Evolutionary conservation across 2,888 invertebrate species (phyloP), one percentile per base, ranked within the genome.

Genomic region (Iselma pallidipennis): DNA sequence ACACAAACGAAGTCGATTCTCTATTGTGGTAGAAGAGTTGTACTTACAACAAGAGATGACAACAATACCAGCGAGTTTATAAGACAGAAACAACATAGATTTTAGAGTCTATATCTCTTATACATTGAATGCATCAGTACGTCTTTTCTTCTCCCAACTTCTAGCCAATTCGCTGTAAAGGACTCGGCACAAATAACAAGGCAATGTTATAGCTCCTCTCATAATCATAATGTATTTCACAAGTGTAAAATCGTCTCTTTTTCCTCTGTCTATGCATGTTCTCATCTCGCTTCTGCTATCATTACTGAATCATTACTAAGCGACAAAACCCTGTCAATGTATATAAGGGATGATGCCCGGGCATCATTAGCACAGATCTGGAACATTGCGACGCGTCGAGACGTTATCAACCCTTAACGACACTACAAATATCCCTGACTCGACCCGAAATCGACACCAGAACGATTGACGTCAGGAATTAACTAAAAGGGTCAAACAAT

Each of bases 291-390:
- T 37, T 10, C 45, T 21, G 71, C 74, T 70, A 67, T 72, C 75
- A 74, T 73, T 74, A 73, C 72, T 68, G 71, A 69, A 71, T 74
- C 74, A 74, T 75, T 74, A 74, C 69, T 72, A 66, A 66, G 66
- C 71, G 71, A 74, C 73, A 73, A 73, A 74, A 73, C 71, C 73
- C 69, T 72, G 70, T 68, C 69, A 70, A 71, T 70, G 71, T 67
- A 64, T 70, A 71, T 68, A 65, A 67, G 70, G 69, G 74, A 72
- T 74, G 72, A 72, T 71, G 69, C 68, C 69, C 60, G 63, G 62
- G 59, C 64, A 62, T 72, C 72, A 68, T 72, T 72, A 72, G 70
- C 62, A 65, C 42, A 42, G 10, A 42, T 42, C 42, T 10, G 19
- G 45, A 59, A 58, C 54, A 61, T 29, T 49, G 60, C 31, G 48